Conservation (phyloP, 2,797 vertebrate species). For the Eulemur rubriventer region DNA sequence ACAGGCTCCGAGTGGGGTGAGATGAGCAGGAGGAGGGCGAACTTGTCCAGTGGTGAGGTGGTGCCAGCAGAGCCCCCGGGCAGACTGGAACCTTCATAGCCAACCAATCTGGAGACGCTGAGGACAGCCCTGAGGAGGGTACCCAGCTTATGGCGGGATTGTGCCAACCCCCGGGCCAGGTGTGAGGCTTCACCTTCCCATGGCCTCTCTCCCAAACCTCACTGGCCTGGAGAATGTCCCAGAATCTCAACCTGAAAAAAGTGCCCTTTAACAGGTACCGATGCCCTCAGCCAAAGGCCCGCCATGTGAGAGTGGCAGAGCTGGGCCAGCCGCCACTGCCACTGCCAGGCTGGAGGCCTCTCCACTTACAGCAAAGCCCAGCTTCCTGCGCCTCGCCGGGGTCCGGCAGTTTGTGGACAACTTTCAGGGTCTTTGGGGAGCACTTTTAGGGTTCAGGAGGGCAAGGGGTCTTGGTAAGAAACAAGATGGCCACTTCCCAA, state of each 20-base stretch:
- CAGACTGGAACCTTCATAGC: not conserved
- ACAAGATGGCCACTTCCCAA: not conserved
- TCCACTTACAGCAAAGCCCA: not conserved
- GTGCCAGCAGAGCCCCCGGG: not conserved
- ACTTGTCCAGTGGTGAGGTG: not conserved
- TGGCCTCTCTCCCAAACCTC: not conserved
- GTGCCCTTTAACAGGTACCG: not conserved
- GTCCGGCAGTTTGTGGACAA: not conserved
- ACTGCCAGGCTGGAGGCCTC: not conserved
- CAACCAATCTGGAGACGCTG: not conserved
- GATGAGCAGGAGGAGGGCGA: not conserved
- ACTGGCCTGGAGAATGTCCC: not conserved
- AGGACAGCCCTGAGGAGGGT: not conserved
- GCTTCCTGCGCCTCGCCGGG: not conserved
- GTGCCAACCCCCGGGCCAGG: not conserved
- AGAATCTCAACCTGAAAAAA: not conserved
- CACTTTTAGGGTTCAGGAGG: not conserved
- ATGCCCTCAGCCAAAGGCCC: not conserved
- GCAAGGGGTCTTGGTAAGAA: not conserved
- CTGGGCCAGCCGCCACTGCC: not conserved
- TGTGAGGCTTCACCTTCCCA: not conserved
- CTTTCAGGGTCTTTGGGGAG: not conserved
- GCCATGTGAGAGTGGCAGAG: not conserved
- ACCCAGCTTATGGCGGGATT: not conserved
- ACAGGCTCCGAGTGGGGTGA: not conserved